Conservation (phyloP, 2,888 invertebrate genomes). For the Aplocera efformata region DNA sequence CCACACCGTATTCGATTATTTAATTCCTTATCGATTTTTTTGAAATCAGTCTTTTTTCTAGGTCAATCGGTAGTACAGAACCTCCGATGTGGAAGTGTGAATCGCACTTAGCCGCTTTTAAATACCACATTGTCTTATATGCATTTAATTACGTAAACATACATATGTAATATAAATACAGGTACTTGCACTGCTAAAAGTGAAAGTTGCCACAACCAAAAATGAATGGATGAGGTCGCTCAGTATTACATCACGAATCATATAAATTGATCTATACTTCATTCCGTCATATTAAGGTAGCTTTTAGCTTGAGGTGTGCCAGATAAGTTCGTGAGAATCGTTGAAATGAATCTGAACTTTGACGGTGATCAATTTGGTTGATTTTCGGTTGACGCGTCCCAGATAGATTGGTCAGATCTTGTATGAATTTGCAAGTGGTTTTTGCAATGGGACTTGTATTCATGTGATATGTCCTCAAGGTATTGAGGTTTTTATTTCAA, state of each 20-base stretch:
- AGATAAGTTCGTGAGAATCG: background rate
- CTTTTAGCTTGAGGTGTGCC: constrained; percentile 10
- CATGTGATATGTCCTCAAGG: constrained; percentile 8
- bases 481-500: constrained; percentile 7
- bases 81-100: no score
- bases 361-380: constrained; percentile 1
- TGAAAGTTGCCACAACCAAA: constrained; percentile 57
- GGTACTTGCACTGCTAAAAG: constrained; percentile 45
- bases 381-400: constrained; percentile 5
- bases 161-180: constrained; percentile 1
- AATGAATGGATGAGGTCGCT: constrained; percentile 49
- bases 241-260: constrained; percentile 42
- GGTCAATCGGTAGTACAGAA: no score
- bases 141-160: constrained; percentile 5
- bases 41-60: no score
- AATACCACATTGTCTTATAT: constrained; percentile 3
- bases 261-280: constrained; percentile 18
- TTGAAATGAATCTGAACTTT: constrained; percentile 1
- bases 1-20: no score
- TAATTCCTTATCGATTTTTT: no score
- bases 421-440: constrained; percentile 11
- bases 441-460: constrained; percentile 26
- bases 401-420: constrained; percentile 8
- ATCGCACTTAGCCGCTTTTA: no score
- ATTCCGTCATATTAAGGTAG: constrained; percentile 13